Percentiles rank a stretch among this genome's conserved stretches.
phyloP scores from a whole-genome alignment of 2,797 vertebrate genomes.

The Anguilla pacifica region DNA sequence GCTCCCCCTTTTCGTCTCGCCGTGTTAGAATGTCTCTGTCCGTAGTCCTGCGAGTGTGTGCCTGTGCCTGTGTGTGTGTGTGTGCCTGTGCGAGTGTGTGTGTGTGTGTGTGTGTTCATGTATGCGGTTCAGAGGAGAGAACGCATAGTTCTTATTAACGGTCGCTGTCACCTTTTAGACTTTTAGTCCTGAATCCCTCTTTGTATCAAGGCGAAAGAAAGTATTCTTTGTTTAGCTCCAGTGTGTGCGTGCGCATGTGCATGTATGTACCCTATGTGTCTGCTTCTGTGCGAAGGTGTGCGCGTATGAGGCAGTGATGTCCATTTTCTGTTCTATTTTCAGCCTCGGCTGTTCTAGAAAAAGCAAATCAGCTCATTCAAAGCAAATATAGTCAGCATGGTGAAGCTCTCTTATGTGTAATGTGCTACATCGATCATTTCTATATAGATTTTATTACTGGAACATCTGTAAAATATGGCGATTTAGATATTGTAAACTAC shows the following conservation, averaged over 20 bases:
- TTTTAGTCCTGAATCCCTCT: not conserved
- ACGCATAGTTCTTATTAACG: not conserved
- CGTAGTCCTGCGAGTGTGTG: constrained; percentile 23
- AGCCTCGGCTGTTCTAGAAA: not conserved
- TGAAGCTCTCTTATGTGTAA: not conserved
- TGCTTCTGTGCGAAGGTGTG: not conserved
- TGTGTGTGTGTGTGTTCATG: constrained; percentile 6
- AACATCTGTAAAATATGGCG: not conserved
- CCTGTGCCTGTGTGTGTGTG: constrained; percentile 6
- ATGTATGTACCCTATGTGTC: not conserved
- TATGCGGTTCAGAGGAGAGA: constrained; percentile 6
- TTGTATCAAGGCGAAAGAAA: constrained; percentile 32
- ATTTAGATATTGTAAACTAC: not conserved
- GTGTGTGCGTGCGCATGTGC: not conserved
- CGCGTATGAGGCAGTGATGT: not conserved
- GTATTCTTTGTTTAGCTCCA: not conserved
- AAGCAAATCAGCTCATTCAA: not conserved
- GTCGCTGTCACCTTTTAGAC: not conserved
- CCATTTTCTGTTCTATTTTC: not conserved
- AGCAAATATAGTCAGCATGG: not conserved
- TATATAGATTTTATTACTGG: not conserved
- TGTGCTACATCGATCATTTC: not conserved
- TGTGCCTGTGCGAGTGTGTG: too few relatives aligned
- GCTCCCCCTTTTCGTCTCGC: not conserved
- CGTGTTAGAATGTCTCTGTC: not conserved